Evolutionary conservation across 1,140 invertebrate genomes (phyloP).

Genomic region (Alviniconcha marisindica): DNA sequence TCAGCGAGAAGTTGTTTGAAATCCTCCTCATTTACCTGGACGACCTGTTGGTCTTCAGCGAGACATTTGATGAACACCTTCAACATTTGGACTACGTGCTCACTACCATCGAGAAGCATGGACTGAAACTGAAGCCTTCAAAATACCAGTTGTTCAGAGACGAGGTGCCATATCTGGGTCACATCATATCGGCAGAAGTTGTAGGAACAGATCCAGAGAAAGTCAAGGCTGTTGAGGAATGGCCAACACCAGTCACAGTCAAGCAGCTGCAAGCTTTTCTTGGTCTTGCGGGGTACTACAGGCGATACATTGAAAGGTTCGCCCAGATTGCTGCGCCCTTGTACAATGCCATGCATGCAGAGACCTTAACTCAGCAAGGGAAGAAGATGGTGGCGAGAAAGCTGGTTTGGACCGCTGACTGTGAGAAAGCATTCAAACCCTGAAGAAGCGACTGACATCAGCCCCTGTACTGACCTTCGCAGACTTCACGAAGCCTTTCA

Average conservation of each 20-base stretch:
- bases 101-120: slow-evolving; percentile 44
- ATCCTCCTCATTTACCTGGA: slow-evolving; percentile 56
- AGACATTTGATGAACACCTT: slow-evolving; percentile 34
- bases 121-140: slow-evolving; percentile 44
- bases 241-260: slow-evolving; percentile 56
- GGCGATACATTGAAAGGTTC: slow-evolving; percentile 69
- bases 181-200: slow-evolving; percentile 46
- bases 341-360: background rate
- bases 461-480: slow-evolving; percentile 50
- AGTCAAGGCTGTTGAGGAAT: slow-evolving; percentile 67
- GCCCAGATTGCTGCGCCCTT: slow-evolving; percentile 70
- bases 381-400: background rate
- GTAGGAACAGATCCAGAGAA: slow-evolving; percentile 74
- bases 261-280: slow-evolving; percentile 75
- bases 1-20: slow-evolving; percentile 44
- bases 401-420: background rate
- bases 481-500: slow-evolving; percentile 20
- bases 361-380: background rate
- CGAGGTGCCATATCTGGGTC: slow-evolving; percentile 51
- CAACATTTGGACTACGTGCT: slow-evolving; percentile 55
- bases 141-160: slow-evolving; percentile 51
- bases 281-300: slow-evolving; percentile 75
- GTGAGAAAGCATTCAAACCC: background rate
- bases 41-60: slow-evolving; percentile 54
- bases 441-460: slow-evolving; percentile 15